Evolutionary conservation across 2,888 invertebrate species (phyloP).

Genomic region (Nymphalis polychloros): DNA sequence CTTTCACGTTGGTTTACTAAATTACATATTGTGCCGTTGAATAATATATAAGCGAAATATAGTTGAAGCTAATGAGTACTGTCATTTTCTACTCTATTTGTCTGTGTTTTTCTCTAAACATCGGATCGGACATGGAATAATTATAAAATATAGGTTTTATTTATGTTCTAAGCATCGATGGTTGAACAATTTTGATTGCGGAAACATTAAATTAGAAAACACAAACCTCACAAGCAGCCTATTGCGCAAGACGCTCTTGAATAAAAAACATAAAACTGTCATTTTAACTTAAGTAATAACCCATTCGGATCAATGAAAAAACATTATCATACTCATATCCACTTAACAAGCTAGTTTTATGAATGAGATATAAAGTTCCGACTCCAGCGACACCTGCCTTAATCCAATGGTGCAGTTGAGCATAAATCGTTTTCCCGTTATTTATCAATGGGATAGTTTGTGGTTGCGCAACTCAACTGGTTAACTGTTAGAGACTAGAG

Average conservation of each 20-base stretch:
- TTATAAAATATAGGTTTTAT: no score
- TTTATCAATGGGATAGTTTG: conserved; percentile 40
- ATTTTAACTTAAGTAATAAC: conserved; percentile 16
- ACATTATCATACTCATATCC: conserved; percentile 25
- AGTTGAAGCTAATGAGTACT: no score
- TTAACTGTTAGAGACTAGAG: conserved; percentile 28
- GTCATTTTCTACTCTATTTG: no score
- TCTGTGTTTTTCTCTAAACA: no score
- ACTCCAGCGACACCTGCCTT: conserved; percentile 34
- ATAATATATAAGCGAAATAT: no score
- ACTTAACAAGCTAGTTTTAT: conserved; percentile 33
- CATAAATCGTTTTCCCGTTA: conserved; percentile 40
- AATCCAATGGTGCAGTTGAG: conserved; percentile 25
- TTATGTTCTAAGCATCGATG: no score
- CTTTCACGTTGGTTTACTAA: no score
- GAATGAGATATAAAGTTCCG: conserved; percentile 34
- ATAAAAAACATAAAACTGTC: conserved; percentile 3
- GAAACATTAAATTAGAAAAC: neutral
- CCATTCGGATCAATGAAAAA: conserved; percentile 33
- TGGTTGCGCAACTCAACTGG: conserved; percentile 37
- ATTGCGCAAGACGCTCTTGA: neutral
- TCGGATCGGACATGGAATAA: no score
- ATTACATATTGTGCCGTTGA: no score
- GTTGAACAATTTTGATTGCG: neutral
- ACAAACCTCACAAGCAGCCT: no score